phyloP scores from a whole-genome alignment of 2,797 vertebrate genomes.

The Poeciliopsis presidionis region DNA sequence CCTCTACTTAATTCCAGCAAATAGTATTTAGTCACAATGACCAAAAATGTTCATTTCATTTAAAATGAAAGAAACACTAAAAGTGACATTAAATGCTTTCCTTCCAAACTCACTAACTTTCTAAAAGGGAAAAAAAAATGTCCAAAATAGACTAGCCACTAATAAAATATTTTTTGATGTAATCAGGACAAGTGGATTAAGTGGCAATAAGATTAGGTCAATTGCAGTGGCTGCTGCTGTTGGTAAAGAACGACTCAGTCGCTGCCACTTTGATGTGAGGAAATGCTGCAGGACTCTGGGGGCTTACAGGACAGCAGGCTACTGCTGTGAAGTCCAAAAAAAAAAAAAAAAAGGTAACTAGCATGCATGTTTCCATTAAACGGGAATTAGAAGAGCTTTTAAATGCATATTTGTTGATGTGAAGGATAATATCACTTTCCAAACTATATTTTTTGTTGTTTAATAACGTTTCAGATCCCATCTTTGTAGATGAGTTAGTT shows the following conservation, averaged over 20 bases:
- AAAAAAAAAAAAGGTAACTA: slow-evolving; percentile 50
- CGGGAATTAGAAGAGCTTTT: not conserved
- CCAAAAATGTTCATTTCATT: no score
- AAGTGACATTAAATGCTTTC: not conserved
- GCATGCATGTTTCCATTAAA: slow-evolving; percentile 20
- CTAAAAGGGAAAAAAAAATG: not conserved
- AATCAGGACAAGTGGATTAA: not conserved
- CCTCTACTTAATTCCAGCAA: slow-evolving; percentile 42
- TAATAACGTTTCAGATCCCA: not conserved
- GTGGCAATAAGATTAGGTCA: slow-evolving; percentile 28
- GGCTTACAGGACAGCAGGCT: slow-evolving; percentile 64
- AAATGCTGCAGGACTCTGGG: slow-evolving; percentile 60
- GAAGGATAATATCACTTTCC: not conserved
- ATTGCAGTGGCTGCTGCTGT: slow-evolving; percentile 2
- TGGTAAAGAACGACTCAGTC: slow-evolving; percentile 8
- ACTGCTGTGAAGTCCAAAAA: slow-evolving; percentile 44
- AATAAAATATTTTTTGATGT: not conserved
- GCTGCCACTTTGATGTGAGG: slow-evolving; percentile 68
- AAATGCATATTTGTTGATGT: not conserved
- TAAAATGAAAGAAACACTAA: not conserved
- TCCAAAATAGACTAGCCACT: not conserved
- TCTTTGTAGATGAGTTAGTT: not conserved
- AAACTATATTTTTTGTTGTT: not conserved
- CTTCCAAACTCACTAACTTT: not conserved
- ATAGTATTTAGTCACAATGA: slow-evolving; percentile 31